Evolutionary conservation across 1,140 invertebrate species (phyloP), one percentile per base, ranked within the genome.

Genomic region (Drosophila burlai): DNA sequence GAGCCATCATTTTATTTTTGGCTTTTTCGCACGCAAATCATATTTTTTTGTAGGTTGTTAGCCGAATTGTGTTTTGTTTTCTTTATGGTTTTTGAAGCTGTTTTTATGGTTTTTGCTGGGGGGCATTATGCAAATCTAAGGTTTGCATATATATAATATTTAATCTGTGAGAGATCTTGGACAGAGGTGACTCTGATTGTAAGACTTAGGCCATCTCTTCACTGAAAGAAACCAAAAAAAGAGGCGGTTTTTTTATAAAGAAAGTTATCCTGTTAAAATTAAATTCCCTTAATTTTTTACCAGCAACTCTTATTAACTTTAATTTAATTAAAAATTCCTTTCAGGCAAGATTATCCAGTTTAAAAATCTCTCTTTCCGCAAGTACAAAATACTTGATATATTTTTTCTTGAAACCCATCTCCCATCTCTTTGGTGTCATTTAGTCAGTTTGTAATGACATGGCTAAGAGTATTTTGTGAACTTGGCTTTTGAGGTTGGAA

Each of bases 381-480:
- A 42, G 36, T 42, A 26, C 55, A 26, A 57, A 52, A 45, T 47
- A 21, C 52, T 54, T 26, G 43, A 43, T 52, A 21, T 52, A 21
- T 36, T 36, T 45, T 46, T 34, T 34, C 9, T 54, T 18, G 21
- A 15, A 38, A n/a, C 0, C 7, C 18, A 38, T 21, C 49, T 57
- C 36, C 40, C 38, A 45, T n/a, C 43, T 73, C 43, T 9, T 42
- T 31, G 67, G 74, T 72, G 69, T 81, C 84, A 84, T 83, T 87
- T 87, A 87, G 81, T 72, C 83, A 75, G 64, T 81, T 87, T 87
- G 83, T 87, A 89, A 89, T 89, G 86, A 87, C 83, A 87, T 65
- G 83, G 83, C 83, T 87, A 89, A 87, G 83, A 87, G 83, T 84
- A 83, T 87, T 87, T 86, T 83, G 83, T 71, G 81, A 87, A 89